Conservation (phyloP, 2,888 invertebrate genomes). For the Heliconius ismenius region DNA sequence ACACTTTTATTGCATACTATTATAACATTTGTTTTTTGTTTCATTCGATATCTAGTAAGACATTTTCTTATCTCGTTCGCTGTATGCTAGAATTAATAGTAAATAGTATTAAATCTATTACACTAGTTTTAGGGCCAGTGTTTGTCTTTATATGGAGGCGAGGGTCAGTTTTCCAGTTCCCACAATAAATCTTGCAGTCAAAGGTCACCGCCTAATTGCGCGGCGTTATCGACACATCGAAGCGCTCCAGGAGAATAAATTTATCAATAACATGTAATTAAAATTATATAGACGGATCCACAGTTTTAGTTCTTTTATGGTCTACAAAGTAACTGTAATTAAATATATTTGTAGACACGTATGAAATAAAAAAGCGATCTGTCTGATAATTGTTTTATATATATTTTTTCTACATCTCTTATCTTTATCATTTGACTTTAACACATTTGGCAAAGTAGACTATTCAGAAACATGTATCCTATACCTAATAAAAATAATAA, state of each 20-base stretch:
- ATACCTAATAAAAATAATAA: too few relatives aligned
- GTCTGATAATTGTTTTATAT: background rate
- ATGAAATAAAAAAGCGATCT: background rate
- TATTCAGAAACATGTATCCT: too few relatives aligned
- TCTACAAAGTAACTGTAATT: slow-evolving; percentile 10
- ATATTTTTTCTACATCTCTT: too few relatives aligned
- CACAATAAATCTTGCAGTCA: slow-evolving; percentile 78
- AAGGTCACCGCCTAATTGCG: slow-evolving; percentile 78
- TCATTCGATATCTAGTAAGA: slow-evolving; percentile 29
- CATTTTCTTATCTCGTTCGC: slow-evolving; percentile 6
- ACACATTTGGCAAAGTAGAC: too few relatives aligned
- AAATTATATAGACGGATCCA: slow-evolving; percentile 74
- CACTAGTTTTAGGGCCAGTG: background rate
- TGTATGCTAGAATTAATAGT: background rate
- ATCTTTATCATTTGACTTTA: too few relatives aligned
- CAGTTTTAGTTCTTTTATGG: slow-evolving; percentile 37
- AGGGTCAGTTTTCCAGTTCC: slow-evolving; percentile 70
- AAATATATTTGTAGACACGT: background rate
- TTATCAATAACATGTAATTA: slow-evolving; percentile 82
- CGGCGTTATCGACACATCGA: slow-evolving; percentile 74
- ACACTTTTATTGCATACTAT: slow-evolving; percentile 36
- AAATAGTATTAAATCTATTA: slow-evolving; percentile 3
- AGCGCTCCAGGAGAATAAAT: slow-evolving; percentile 74
- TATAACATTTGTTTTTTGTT: slow-evolving; percentile 21
- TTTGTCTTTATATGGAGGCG: slow-evolving; percentile 42